These are phyloP conservation scores for Pipra filicauda DNA, from an alignment of 2,113 vertebrate genomes.

Conservation along the genomic window DNA sequence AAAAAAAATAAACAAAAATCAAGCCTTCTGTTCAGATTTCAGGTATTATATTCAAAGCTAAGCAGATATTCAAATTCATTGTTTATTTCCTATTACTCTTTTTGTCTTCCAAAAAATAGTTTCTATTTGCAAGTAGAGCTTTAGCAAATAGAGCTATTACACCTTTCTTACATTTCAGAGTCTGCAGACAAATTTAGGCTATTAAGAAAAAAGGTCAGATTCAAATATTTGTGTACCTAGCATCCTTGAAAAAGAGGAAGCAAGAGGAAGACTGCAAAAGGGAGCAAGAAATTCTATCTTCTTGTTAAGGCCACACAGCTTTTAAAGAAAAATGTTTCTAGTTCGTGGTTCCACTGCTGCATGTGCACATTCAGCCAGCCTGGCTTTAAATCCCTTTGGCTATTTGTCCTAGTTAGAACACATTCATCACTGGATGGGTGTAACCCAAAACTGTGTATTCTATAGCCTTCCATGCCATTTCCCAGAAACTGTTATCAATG, in stretches of 20 bases:
- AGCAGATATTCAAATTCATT: background rate
- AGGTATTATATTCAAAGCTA: background rate
- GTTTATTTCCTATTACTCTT: background rate
- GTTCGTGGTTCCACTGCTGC: fast-evolving
- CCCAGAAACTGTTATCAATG: no score
- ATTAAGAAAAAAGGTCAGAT: background rate
- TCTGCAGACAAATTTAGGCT: background rate
- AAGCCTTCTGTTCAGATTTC: background rate
- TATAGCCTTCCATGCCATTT: no score
- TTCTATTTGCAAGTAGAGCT: background rate
- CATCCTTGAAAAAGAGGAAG: background rate
- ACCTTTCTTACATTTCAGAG: background rate
- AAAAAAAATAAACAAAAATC: background rate
- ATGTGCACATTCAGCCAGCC: background rate
- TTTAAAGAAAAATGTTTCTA: background rate
- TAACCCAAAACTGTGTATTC: no score
- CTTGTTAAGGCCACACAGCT: background rate
- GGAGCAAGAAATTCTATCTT: background rate
- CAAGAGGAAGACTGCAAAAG: background rate
- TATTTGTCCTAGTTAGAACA: background rate
- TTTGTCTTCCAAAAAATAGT: background rate
- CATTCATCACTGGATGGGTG: no score
- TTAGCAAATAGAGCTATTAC: background rate
- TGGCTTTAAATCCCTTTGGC: background rate
- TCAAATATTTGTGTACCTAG: background rate